Conservation (phyloP, 2,888 invertebrate genomes). For the Trachelus stipa region DNA sequence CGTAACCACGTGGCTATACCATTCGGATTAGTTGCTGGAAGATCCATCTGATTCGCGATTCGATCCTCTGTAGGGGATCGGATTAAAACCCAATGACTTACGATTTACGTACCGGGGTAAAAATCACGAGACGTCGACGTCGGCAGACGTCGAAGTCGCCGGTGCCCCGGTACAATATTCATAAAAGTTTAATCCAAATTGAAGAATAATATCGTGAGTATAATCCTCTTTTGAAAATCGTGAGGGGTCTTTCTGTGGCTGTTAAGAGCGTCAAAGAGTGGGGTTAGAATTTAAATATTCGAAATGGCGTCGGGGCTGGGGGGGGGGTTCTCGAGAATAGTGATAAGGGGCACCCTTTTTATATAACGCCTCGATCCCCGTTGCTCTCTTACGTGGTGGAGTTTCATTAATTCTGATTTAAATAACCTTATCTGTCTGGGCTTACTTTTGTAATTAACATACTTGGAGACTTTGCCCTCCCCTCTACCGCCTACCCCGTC, state of each 20-base stretch:
- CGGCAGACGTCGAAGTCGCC: slow-evolving; percentile 14
- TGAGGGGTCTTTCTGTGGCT: background rate
- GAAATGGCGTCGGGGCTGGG: slow-evolving; percentile 23
- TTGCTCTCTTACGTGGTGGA: slow-evolving; percentile 19
- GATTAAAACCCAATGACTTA: background rate
- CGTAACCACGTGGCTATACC: too few species aligned
- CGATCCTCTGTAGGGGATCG: background rate
- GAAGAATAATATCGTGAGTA: slow-evolving; percentile 40
- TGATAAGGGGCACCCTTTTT: slow-evolving; percentile 22
- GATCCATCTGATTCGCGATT: background rate
- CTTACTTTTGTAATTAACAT: slow-evolving; percentile 20
- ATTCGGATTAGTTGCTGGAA: background rate
- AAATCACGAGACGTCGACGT: background rate
- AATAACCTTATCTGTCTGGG: slow-evolving; percentile 19
- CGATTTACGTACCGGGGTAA: background rate
- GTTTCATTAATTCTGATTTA: slow-evolving; percentile 25
- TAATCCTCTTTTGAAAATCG: slow-evolving; percentile 33
- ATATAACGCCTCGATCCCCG: slow-evolving; percentile 16
- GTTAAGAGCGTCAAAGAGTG: background rate
- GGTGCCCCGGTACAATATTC: slow-evolving; percentile 24
- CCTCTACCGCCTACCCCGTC: too few species aligned
- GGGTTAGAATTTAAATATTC: slow-evolving; percentile 39
- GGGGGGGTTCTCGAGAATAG: slow-evolving; percentile 2
- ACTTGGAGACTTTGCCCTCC: background rate
- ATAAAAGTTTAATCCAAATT: slow-evolving; percentile 43